phyloP scores from a whole-genome alignment of 2,888 invertebrate genomes.

The Disparrhopalites patrizii region DNA sequence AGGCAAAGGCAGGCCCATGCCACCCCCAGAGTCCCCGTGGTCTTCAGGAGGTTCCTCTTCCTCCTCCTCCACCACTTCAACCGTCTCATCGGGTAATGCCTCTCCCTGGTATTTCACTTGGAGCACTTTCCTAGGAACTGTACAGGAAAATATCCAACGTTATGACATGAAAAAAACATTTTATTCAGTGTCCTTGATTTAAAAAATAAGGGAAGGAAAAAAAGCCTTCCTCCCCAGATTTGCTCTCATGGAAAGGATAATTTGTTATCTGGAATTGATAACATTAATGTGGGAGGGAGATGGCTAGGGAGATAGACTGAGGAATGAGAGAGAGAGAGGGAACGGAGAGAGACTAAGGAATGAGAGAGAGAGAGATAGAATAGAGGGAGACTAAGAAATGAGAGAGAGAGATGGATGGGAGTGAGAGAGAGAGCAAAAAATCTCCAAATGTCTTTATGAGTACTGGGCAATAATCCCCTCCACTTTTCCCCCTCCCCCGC shows the following conservation, averaged over 20 bases:
- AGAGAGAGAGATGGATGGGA: background rate
- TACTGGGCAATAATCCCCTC: background rate
- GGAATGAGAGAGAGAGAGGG: background rate
- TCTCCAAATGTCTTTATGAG: background rate
- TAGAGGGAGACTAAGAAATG: background rate
- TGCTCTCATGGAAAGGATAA: no score
- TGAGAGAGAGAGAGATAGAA: background rate
- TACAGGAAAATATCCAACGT: conserved; percentile 26
- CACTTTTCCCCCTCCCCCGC: background rate
- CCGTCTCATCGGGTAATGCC: conserved; percentile 70
- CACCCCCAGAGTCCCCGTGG: no score
- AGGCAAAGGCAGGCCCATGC: conserved; percentile 50
- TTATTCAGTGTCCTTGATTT: no score
- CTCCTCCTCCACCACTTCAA: conserved; percentile 57
- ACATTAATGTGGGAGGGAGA: no score
- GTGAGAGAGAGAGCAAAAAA: background rate
- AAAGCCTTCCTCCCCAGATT: no score
- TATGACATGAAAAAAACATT: background rate
- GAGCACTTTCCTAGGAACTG: conserved; percentile 78
- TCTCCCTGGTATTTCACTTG: conserved; percentile 76
- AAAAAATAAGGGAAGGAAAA: no score
- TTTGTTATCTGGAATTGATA: no score
- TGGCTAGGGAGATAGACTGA: background rate
- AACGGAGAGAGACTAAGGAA: background rate
- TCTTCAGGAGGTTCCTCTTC: conserved; percentile 55